Percentiles rank a stretch among this genome's conserved stretches.
Evolutionary conservation across 2,888 invertebrate species (phyloP).

Genomic region (Sclerodermus sp.): DNA sequence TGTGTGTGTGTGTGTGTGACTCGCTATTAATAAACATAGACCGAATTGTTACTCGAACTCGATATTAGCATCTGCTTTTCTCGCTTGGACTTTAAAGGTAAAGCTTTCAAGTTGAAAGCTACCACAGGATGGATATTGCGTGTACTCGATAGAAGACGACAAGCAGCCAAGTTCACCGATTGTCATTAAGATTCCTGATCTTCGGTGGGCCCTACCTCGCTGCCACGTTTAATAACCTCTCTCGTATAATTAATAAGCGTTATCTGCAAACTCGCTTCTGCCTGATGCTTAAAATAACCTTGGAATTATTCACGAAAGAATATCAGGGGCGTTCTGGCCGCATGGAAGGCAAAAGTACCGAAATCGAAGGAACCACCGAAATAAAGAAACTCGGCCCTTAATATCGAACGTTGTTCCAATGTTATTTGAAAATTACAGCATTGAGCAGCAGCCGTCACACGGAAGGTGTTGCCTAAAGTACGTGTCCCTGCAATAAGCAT

Average conservation of each 20-base stretch:
- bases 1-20: no score
- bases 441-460: no score
- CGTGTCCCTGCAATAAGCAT: conserved; percentile 8
- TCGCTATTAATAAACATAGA: conserved; percentile 35
- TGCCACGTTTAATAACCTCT: conserved; percentile 15
- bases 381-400: no score
- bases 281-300: no score
- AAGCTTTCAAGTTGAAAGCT: no score
- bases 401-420: no score
- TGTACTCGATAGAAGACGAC: conserved; percentile 12
- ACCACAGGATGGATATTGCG: not conserved
- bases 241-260: conserved; percentile 18
- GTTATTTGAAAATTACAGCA: no score
- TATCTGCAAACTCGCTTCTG: not conserved
- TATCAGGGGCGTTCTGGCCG: no score
- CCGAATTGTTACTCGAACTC: conserved; percentile 31
- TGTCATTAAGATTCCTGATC: conserved; percentile 25
- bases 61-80: conserved; percentile 27
- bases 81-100: no score
- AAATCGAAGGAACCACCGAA: no score
- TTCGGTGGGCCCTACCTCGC: not conserved
- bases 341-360: no score
- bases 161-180: conserved; percentile 14
- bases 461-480: conserved; percentile 24
- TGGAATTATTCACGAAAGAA: no score